Evolutionary conservation across 2,797 vertebrate genomes (phyloP), one percentile per base, ranked within the genome.

Genomic region (Micrastur ruficollis): DNA sequence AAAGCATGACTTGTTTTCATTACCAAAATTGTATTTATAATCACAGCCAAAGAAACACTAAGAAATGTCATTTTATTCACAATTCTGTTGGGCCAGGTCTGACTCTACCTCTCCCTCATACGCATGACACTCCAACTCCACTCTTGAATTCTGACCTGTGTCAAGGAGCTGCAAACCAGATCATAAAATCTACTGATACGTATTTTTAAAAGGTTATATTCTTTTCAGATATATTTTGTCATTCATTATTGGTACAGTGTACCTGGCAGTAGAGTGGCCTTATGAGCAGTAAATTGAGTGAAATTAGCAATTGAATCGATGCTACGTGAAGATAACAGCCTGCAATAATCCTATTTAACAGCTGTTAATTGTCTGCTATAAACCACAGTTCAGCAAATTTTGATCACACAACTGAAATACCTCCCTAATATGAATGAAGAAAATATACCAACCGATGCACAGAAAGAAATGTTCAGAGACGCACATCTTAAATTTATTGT

Each of bases 341-440:
- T 76, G 67, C 88, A 92, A 96, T 96, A 97, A 95, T 96, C 94
- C 96, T 89, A 96, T 97, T 94, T 97, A 97, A 96, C 96, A 97
- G 96, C 95, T 97, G 93, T 93, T 98, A 96, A 97, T 97, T 95
- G 91, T 89, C 81, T 94, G 71, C 91, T 93, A 88, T 96, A 97
- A 93, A 92, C 71, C 90, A 95, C 95, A 97, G 94, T 94, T 97
- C 96, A 96, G 95, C 92, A 96, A 90, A 90, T 94, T 95, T 94
- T 95, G 92, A 96, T 95, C 97, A 96, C 89, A 86, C n/a, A 83
- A 93, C 66, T 56, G 59, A 86, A 95, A 95, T 72, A 85, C 23
- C 20, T 82, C 31, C 56, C n/a, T 71, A 89, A 87, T 40, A 65
- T 27, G 50, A 65, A 88, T 11, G 18, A 93, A 86, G 58, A 90